Base-by-base conservation (phyloP, 2,113 vertebrate species). In the Aythya baeri region DNA sequence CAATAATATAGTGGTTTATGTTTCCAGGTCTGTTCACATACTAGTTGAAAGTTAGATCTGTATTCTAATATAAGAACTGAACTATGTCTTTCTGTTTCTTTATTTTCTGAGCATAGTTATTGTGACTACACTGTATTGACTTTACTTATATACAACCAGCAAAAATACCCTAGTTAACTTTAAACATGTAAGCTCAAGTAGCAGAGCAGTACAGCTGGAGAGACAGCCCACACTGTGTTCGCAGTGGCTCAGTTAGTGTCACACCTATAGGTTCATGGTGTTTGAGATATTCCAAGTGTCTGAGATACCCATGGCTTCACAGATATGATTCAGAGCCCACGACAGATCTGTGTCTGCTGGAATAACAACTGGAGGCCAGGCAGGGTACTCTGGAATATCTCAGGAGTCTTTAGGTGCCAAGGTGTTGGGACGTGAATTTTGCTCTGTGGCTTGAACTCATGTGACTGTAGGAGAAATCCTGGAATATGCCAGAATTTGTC, bases 1-100 rank as follows among this genome's bases (percentile, higher is more conserved):
- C 32, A n/a, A 27, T 89, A 70, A 41, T n/a, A 21, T 57, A 34
- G 17, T 0, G 5, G 8, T 27, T 86, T 7, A 0, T 68, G 2
- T 52, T 74, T 36, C 77, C 32, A 18, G 67, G 62, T 17, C 66
- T 72, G 83, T 54, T 44, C 5, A 3, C 31, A 27, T 5, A 21
- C 59, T 57, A 5, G 17, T 57, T 59, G 31, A 81, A 91, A 80
- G 22, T 11, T 81, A 55, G 18, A 73, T 21, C 31, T 63, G 41
- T 13, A 63, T 41, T 34, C 32, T 27, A 58, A 2, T 10, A 4
- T 8, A 74, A 73, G 43, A 74, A 62, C 25, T 54, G 21, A 73
- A 58, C 8, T 34, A 7, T 49, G 11, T 13, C 46, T 58, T 71
- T 72, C 12, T 21, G 27, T 44, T 89, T 44, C 14, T 26, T 66